Evolutionary conservation across 2,113 vertebrate genomes (phyloP), one percentile per base, ranked within the genome.

Genomic region (Clarias magur): DNA sequence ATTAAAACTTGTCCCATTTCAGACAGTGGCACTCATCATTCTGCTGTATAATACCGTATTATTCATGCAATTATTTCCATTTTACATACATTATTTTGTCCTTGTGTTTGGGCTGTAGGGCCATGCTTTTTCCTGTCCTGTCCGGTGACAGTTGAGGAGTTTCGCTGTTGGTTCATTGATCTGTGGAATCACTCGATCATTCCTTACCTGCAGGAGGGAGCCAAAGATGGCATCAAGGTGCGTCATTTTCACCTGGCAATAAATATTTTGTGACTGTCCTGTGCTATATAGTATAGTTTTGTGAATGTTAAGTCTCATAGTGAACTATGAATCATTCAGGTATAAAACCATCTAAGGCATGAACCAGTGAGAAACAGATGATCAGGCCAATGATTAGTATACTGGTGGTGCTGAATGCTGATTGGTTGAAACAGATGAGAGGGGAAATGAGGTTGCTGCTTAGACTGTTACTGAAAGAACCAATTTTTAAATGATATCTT

Each of bases 111-210:
- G 1, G 82, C 83, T 85, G 38, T 79, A 99, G 98, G 98, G 54
- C 98, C 98, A 3, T 99, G 98, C 92, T 99, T 99, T 92, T 99
- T 99, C 93, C 93, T 99, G 65, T 99, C 98, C 84, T 99, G 98
- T 86, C 98, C 98, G 3, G 96, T 99, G 80, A 98, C 96, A 67
- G 97, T 99, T 62, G 97, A 98, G 67, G 98, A 99, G 91, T 99
- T 99, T 90, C 96, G 96, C 84, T 96, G 96, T 59, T 99, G 98
- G 98, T 99, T 99, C 92, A 99, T 99, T 0, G 98, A 99, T 92
- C 95, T 99, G 65, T 99, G 98, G 98, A 99, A 99, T 90, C 98
- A 98, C 82, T 99, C 98, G 30, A 99, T 99, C 92, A 99, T 99
- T 86, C 98, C 98, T 27, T 99, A 99, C 89, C 94, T 99, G 83